Conservation (phyloP, 1,140 invertebrate species). For the Drosophila yakuba region DNA sequence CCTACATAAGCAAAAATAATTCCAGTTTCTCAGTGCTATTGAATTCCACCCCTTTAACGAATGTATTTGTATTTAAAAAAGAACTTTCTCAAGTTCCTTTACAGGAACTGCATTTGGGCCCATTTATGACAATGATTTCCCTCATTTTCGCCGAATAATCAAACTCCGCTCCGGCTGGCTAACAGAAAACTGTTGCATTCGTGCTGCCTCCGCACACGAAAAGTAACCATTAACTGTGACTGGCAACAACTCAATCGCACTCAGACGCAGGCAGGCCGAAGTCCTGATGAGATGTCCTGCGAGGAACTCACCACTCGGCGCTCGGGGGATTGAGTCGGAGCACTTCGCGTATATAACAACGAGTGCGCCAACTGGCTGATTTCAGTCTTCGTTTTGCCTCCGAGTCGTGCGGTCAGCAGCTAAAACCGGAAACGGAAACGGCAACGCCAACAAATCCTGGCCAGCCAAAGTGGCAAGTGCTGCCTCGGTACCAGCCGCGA, state of each 20-base stretch:
- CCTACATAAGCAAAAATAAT: too few relatives aligned
- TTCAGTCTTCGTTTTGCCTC: conserved; percentile 82
- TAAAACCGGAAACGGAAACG: conserved; percentile 40
- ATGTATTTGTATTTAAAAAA: too few relatives aligned
- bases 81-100: too few relatives aligned
- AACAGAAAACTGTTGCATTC: conserved; percentile 58
- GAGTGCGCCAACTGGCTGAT: conserved; percentile 72
- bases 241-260: conserved; percentile 32
- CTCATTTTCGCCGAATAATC: neutral
- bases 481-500: conserved; percentile 45
- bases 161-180: neutral
- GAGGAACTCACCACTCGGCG: conserved; percentile 46
- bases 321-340: neutral
- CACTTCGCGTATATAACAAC: conserved; percentile 68
- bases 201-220: neutral
- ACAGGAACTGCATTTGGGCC: neutral
- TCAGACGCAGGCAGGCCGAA: conserved; percentile 14
- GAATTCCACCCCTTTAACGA: too few relatives aligned
- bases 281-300: neutral
- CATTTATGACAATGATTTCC: neutral
- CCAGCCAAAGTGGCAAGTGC: conserved; percentile 18
- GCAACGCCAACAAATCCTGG: conserved; percentile 32
- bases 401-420: conserved; percentile 78
- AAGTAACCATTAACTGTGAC: conserved; percentile 28
- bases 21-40: too few relatives aligned